Conservation (phyloP, 2,113 vertebrate genomes). For the Chloropsis cyanopogon region DNA sequence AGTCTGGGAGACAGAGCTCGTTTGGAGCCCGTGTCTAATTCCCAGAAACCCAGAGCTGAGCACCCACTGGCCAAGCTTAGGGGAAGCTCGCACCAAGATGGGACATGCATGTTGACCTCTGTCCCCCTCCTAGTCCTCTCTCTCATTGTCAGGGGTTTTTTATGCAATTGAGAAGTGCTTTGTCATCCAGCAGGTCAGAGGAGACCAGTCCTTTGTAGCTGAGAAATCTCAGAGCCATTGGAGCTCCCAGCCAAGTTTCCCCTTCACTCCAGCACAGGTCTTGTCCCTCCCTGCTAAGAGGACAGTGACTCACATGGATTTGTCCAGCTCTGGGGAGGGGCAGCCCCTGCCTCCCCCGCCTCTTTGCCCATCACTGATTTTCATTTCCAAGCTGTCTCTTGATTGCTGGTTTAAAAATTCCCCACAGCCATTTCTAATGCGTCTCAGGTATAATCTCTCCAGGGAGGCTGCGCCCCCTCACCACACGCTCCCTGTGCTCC, state of each 20-base stretch:
- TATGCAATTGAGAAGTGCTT: not conserved
- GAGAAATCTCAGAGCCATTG: not conserved
- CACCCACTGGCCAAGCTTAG: not conserved
- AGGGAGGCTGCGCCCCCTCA: not conserved
- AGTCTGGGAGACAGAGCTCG: not conserved
- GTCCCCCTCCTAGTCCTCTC: not conserved
- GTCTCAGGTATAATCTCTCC: not conserved
- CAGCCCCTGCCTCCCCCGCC: not conserved
- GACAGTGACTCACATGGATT: not conserved
- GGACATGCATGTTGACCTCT: fast-evolving
- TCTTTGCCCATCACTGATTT: not conserved
- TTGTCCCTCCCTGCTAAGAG: not conserved
- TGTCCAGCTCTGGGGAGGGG: not conserved
- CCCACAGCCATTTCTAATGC: not conserved
- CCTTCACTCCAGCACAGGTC: not conserved
- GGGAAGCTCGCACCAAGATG: not conserved
- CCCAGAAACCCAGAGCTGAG: not conserved
- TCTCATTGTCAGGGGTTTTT: not conserved
- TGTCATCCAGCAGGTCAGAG: not conserved
- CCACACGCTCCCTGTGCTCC: not conserved
- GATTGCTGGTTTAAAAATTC: not conserved
- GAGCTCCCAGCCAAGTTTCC: not conserved
- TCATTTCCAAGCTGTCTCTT: not conserved
- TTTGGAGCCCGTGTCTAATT: not conserved
- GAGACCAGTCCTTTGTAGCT: not conserved